phyloP scores from a whole-genome alignment of 2,797 vertebrate genomes.

The Rhinella marina region DNA sequence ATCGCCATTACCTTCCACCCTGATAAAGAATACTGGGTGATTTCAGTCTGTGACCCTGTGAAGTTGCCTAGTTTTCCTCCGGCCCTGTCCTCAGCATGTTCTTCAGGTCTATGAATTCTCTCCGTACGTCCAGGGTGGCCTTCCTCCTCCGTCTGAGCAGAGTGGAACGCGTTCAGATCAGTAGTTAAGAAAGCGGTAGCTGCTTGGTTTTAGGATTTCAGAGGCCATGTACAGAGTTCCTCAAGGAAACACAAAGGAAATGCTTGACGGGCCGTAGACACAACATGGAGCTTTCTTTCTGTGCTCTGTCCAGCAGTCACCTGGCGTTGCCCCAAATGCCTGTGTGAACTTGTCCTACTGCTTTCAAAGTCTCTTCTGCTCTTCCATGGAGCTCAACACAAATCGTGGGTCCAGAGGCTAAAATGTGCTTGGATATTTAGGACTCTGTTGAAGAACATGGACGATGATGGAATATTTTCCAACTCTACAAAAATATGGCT shows the following conservation, averaged over 20 bases:
- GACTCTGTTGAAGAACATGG: neutral
- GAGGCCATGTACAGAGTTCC: conserved; percentile 1
- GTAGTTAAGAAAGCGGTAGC: conserved; percentile 3
- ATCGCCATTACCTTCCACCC: neutral
- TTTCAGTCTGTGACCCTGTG: neutral
- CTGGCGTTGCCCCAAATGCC: conserved; percentile 1
- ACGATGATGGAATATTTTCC: too few species aligned
- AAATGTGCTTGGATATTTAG: neutral
- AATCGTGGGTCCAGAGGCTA: neutral
- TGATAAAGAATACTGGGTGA: neutral
- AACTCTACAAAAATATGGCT: too few species aligned
- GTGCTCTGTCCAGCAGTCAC: neutral
- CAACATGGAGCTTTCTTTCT: neutral
- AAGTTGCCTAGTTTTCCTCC: neutral
- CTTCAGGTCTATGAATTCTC: neutral
- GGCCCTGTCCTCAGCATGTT: neutral
- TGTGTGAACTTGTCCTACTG: neutral
- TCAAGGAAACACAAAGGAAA: conserved; percentile 13
- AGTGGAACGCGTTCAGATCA: neutral
- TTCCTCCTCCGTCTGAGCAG: neutral
- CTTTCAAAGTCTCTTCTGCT: neutral
- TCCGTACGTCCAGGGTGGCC: neutral
- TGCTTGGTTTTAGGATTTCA: neutral
- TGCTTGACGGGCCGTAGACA: neutral
- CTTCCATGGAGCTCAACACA: neutral